Percentiles rank a stretch among this genome's conserved stretches.
Conservation (phyloP, 2,797 vertebrate species). For the Macrochelys suwanniensis region DNA sequence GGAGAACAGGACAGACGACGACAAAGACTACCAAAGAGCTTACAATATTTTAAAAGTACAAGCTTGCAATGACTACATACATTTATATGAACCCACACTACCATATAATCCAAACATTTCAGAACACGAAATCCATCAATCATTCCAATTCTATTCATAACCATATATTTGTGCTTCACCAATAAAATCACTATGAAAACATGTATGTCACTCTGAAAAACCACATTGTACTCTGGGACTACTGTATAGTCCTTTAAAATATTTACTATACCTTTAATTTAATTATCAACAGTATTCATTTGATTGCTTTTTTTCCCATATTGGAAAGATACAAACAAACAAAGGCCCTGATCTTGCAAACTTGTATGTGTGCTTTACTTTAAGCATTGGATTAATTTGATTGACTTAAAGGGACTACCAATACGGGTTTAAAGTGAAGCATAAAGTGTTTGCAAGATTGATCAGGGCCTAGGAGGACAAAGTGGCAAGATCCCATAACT, state of each 20-base stretch:
- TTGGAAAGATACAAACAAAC: not conserved
- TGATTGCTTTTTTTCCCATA: not conserved
- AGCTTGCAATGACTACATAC: not conserved
- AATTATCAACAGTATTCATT: constrained; percentile 51
- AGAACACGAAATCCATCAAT: fast-evolving
- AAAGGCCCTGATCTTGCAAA: constrained; percentile 6
- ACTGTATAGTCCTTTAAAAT: constrained; percentile 33
- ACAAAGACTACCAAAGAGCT: not conserved
- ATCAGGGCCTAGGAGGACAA: not conserved
- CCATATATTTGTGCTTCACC: constrained; percentile 13
- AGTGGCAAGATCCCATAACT: not conserved
- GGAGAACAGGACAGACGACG: no score
- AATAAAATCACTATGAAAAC: constrained; percentile 51
- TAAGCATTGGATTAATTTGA: not conserved
- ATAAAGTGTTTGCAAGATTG: not conserved
- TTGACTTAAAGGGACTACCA: not conserved
- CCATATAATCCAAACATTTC: not conserved
- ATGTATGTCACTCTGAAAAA: constrained; percentile 21
- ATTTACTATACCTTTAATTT: constrained; percentile 68
- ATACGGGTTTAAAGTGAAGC: not conserved
- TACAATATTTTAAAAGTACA: not conserved
- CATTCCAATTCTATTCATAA: not conserved
- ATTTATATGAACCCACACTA: not conserved
- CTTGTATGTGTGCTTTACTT: not conserved
- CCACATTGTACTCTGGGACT: not conserved